Evolutionary conservation across 1,140 invertebrate species (phyloP), one percentile per base, ranked within the genome.

Genomic region (Psilanteris sp.): DNA sequence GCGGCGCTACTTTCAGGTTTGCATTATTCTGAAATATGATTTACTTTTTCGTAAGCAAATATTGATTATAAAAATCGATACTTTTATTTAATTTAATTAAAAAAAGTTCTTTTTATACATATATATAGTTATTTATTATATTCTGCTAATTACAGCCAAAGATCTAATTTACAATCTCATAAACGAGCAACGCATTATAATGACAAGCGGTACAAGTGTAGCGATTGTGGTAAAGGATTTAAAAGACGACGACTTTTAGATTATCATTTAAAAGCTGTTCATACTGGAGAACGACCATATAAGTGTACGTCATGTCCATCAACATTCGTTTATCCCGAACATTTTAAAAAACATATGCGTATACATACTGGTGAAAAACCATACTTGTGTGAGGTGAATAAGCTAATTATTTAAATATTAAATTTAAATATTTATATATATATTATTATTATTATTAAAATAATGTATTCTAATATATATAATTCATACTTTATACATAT

Each of bases 291-390:
- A 85, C 85, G 94, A 0, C 94, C 95, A 0, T 92, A 92, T 44
- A 91, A 93, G 77, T 96, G 95, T 80, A 86, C 91, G 1, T 85
- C 91, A 0, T 96, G 95, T 79, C 86, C 90, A 24, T 93, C 94
- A 1, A 93, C 92, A 0, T 96, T 96, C 85, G 93, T 94, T 7
- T 95, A 96, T 86, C 93, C 93, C 0, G 93, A 95, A 79, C 94
- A 95, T 80, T 94, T 93, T 79, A 95, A 94, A 82, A 96, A 96
- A 66, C 95, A 96, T 76, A 87, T 92, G 68, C 87, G 92, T 0
- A 94, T 94, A 80, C 95, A 96, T 79, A 94, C 92, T 4, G 93
- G 94, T 0, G 92, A 94, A 67, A 94, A 95, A 75, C 93, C 94
- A 0, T 96, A 92, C 74, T 80, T 90, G 1, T 96, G 95, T 72